Percentiles rank a stretch among this genome's conserved stretches.
Evolutionary conservation across 1,140 invertebrate species (phyloP).

Genomic region (Thaumetopoea pityocampa): DNA sequence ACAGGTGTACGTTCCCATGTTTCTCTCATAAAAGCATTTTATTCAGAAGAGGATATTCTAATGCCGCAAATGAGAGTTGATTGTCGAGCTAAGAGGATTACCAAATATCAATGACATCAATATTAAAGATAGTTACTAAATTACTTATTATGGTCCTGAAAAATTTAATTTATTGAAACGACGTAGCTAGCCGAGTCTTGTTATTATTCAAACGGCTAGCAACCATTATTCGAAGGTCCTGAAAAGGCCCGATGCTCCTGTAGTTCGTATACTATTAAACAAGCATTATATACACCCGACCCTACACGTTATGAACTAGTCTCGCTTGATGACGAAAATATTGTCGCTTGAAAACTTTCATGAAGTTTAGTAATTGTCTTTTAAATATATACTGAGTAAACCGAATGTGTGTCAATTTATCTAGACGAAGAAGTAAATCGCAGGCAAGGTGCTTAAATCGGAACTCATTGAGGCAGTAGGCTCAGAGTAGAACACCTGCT

Average conservation of each 20-base stretch:
- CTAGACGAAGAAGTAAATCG: conserved; percentile 32
- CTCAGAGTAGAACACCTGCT: conserved; percentile 63
- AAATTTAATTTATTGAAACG: conserved; percentile 27
- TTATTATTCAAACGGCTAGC: conserved; percentile 69
- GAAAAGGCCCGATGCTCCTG: conserved; percentile 45
- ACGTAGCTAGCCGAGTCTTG: conserved; percentile 41
- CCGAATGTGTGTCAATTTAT: no score
- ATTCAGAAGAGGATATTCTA: conserved; percentile 35
- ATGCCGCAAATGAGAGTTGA: conserved; percentile 34
- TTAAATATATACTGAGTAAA: no score
- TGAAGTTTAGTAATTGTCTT: conserved; percentile 6
- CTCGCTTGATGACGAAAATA: conserved; percentile 39
- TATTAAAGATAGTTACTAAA: conserved; percentile 13
- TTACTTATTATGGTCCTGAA: conserved; percentile 8
- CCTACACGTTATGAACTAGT: conserved; percentile 39
- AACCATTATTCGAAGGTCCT: conserved; percentile 64
- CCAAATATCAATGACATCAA: conserved; percentile 27
- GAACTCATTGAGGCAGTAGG: conserved; percentile 66
- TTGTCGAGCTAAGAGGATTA: conserved; percentile 37
- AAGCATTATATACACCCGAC: conserved; percentile 62
- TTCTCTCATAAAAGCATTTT: conserved; percentile 35
- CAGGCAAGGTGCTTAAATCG: conserved; percentile 37
- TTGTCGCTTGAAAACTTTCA: conserved; percentile 20
- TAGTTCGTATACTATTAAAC: conserved; percentile 69
- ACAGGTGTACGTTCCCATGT: conserved; percentile 45